These are phyloP conservation scores for Tipula vernalis DNA, from an alignment of 2,888 invertebrate species.

Conservation along the genomic window DNA sequence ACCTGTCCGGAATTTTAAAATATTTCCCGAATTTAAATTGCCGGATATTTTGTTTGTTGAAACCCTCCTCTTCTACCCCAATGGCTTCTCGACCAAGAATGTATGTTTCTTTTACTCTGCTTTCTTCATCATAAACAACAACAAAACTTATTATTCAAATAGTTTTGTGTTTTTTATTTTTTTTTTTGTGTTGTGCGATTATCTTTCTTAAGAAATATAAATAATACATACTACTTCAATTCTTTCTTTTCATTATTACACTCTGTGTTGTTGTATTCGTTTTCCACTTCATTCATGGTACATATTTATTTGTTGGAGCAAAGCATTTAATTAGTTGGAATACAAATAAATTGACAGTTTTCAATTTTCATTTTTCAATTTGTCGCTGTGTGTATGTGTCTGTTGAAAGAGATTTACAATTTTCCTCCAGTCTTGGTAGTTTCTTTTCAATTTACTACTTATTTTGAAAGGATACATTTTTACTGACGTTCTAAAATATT, in stretches of 20 bases:
- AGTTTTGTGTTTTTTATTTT: not conserved
- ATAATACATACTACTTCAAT: not conserved
- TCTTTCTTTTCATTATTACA: not conserved
- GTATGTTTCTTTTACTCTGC: not conserved
- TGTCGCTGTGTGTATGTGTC: not conserved
- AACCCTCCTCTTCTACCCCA: not conserved
- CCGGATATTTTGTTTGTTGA: not conserved
- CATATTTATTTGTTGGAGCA: not conserved
- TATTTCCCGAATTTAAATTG: not conserved
- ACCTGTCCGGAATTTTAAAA: not conserved
- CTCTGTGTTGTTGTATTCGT: not conserved
- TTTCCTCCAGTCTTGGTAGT: not conserved
- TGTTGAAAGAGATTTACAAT: not conserved
- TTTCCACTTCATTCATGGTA: not conserved
- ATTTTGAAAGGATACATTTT: not conserved
- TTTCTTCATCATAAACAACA: not conserved
- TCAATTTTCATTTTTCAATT: not conserved
- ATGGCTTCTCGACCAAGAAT: not conserved
- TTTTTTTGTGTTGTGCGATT: not conserved
- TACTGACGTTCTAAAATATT: not conserved
- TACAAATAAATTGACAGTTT: not conserved
- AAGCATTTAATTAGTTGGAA: not conserved
- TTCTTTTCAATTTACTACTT: not conserved
- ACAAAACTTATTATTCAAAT: not conserved
- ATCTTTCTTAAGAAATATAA: not conserved